Percentiles rank a stretch among this genome's conserved stretches.
These are phyloP conservation scores for Pyrocoelia pectoralis DNA, from an alignment of 2,888 invertebrate species.

Conservation along the genomic window DNA sequence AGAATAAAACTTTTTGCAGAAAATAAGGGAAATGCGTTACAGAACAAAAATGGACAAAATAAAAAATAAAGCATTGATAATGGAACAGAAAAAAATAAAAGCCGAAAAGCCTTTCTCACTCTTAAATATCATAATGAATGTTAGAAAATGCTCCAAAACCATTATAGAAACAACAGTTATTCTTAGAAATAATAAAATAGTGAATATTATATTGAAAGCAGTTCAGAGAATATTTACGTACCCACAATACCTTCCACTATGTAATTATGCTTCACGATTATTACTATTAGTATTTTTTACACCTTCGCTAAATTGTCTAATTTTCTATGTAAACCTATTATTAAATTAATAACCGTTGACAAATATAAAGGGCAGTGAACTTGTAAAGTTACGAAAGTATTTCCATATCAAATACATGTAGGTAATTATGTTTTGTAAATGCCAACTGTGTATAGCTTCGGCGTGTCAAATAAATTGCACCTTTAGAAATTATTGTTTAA, in stretches of 20 bases:
- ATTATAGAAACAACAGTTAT: too few species aligned
- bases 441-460: neutral
- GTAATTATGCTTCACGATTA: slow-evolving; percentile 7
- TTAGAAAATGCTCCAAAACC: too few species aligned
- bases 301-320: slow-evolving; percentile 21
- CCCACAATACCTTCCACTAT: neutral
- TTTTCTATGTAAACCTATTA: slow-evolving; percentile 36
- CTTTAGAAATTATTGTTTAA: too few species aligned
- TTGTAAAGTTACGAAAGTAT: slow-evolving; percentile 8
- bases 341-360: slow-evolving; percentile 44
- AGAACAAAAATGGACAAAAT: too few species aligned
- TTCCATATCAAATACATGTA: slow-evolving; percentile 15
- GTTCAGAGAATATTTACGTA: neutral
- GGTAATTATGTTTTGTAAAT: slow-evolving; percentile 14
- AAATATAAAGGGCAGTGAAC: slow-evolving; percentile 27
- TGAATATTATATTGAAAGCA: neutral
- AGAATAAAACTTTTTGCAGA: too few species aligned
- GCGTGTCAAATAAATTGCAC: neutral
- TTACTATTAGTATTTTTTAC: slow-evolving; percentile 10
- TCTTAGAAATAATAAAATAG: too few species aligned
- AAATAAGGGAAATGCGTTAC: too few species aligned
- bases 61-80: too few species aligned
- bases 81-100: too few species aligned
- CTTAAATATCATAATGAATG: too few species aligned
- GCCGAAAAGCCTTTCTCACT: too few species aligned